Base-by-base conservation (phyloP, 2,888 invertebrate species). In the Caenorhabditis drosophilae region DNA sequence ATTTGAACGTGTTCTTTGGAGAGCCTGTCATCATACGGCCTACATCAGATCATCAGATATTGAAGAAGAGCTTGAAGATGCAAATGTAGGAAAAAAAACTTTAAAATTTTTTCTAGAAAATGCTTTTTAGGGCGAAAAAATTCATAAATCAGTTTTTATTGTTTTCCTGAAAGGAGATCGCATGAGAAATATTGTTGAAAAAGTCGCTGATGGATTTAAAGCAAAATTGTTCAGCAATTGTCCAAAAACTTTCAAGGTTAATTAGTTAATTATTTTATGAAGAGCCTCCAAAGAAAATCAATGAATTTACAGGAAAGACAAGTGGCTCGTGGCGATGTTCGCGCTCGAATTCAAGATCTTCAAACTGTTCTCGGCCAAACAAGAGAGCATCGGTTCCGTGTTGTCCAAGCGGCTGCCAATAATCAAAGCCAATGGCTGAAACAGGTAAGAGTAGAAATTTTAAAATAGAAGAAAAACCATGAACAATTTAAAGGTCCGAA, bases 141-240 rank as follows among this genome's bases (percentile, higher is more conserved):
- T 96, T 23, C 90, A 90, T 88, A 97, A 97, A 86, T 91, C 92
- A 27, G 97, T 97, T 67, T 98, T 98, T 88, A 85, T 87, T 58
- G 84, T 88, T 31, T 88, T 87, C 79, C 87, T 86, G 81, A 87
- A 97, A 92, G 97, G 97, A 68, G 96, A 97, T 85, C 94, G 96
- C 85, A 87, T 98, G 77, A 95, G 95, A 86, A 91, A 91, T 1
- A 90, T 94, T 77, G 94, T 97, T 0, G 94, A 93, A 87, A 97
- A 97, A 86, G 81, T 81, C 15, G 77, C 76, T 60, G 81, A 81
- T 40, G 81, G 81, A 41, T 80, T 78, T 76, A 85, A 85, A 34
- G 98, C 97, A 86, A 90, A 95, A 63, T 96, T 97, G 1, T 96
- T 95, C 1, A 87, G 97, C 45, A 98, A 97, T 87, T 98, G 97